Percentiles rank a stretch among this genome's conserved stretches.
Evolutionary conservation across 2,797 vertebrate genomes (phyloP).

Genomic region (Sebastes flavidus): DNA sequence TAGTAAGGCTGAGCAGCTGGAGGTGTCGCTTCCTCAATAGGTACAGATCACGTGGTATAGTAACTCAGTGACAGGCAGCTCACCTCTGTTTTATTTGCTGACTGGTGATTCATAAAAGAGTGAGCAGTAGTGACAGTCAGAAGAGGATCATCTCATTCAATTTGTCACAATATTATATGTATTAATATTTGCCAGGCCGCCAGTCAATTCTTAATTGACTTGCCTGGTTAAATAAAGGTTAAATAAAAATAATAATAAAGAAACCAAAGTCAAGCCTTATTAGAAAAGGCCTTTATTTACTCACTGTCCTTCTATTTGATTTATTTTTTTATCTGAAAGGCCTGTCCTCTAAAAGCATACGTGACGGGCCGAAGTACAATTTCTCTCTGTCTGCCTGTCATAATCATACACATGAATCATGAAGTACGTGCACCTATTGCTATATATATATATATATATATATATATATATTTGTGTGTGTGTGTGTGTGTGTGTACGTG

Average conservation of each 20-base stretch:
- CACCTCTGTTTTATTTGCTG: neutral
- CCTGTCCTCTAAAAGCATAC: neutral
- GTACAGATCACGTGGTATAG: neutral
- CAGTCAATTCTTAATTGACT: too few species aligned
- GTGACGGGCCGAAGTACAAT: neutral
- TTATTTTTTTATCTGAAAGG: neutral
- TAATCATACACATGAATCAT: too few species aligned
- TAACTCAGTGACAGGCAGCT: neutral
- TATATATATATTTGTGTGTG: fast-evolving
- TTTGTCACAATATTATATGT: neutral
- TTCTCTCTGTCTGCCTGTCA: neutral
- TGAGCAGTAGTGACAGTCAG: neutral
- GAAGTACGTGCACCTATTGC: too few species aligned
- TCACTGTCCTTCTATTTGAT: neutral
- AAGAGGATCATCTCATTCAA: neutral
- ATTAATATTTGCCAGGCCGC: too few species aligned
- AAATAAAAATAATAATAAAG: neutral
- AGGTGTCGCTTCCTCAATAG: neutral
- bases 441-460: too few species aligned
- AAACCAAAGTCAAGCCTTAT: neutral
- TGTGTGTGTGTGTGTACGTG: too few species aligned
- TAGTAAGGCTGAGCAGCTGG: too few species aligned
- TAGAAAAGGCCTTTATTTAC: neutral
- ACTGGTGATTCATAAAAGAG: neutral
- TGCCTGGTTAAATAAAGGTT: too few species aligned